phyloP scores from a whole-genome alignment of 2,888 invertebrate genomes.

The Clanis bilineata region DNA sequence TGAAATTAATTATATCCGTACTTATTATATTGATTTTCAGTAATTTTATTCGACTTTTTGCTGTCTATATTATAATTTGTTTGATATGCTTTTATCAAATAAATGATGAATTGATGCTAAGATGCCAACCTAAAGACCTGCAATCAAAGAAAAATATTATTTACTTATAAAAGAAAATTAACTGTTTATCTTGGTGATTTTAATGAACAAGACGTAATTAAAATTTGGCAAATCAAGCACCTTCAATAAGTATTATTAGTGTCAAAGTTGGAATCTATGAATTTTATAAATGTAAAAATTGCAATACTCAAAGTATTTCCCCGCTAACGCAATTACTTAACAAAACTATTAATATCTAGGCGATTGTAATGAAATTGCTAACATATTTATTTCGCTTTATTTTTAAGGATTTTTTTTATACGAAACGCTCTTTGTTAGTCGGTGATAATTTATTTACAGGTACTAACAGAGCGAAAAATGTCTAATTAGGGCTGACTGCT shows the following conservation, averaged over 20 bases:
- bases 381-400: constrained; percentile 76
- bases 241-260: constrained; percentile 1
- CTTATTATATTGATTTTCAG: too few species aligned
- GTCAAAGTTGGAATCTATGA: not conserved
- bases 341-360: constrained; percentile 9
- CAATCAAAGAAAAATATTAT: too few species aligned
- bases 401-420: constrained; percentile 45
- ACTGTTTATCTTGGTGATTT: too few species aligned
- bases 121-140: too few species aligned
- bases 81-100: too few species aligned
- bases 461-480: not conserved
- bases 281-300: not conserved
- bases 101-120: too few species aligned
- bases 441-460: constrained; percentile 15
- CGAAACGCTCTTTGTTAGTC: constrained; percentile 12
- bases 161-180: too few species aligned
- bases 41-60: too few species aligned
- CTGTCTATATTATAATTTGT: too few species aligned
- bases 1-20: too few species aligned
- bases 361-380: constrained; percentile 36
- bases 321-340: not conserved
- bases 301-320: constrained; percentile 7
- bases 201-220: too few species aligned
- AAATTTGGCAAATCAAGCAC: too few species aligned
- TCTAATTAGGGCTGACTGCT: not conserved